Base-by-base conservation (phyloP, 2,797 vertebrate genomes). In the Sebastes oblongus region DNA sequence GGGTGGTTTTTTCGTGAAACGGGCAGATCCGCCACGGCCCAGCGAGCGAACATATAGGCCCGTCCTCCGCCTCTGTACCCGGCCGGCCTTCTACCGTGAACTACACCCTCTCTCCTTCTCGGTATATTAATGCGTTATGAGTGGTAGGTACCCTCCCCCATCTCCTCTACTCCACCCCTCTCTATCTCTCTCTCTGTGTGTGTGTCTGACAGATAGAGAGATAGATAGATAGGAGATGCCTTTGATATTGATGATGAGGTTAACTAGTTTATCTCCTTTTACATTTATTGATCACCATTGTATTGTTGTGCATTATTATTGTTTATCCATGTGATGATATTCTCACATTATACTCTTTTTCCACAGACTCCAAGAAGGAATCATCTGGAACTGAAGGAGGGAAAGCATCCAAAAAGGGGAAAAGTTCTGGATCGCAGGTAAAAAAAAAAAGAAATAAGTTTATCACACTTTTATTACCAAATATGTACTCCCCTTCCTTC, bases 111-210 rank as follows among this genome's bases (percentile, higher is more conserved):
- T 96, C 96, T 93, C 84, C 89, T 92, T 88, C 90, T 93, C 93
- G 95, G 96, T 96, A 96, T 96, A 97, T 98, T 97, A 96, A 98
- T 98, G 97, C 98, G 97, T 97, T 97, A 98, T 99, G 98, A 99
- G 97, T 97, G 98, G 98, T 99, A 98, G 95, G 98, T 98, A 97
- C 97, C 97, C 97, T 96, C 97, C 97, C 96, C 89, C 91, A 96
- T 95, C 94, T 91, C 90, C 96, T 96, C 96, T 46, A 46, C 42
- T 96, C 96, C 96, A 96, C 96, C 96, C 97, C 95, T 72, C 36
- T 75, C 77, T 54, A 71, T 42, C 39, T 16, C 95, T 68, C 95
- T 72, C 75, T 52, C 72, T 94, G 69, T 76, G 78, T 58, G 74
- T 61, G 61, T 79, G 74, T 81, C 71, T 91, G 88, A 91, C 88